Percentiles rank a stretch among this genome's conserved stretches.
Evolutionary conservation across 2,888 invertebrate species (phyloP).

Genomic region (Leptopterna dolabrata): DNA sequence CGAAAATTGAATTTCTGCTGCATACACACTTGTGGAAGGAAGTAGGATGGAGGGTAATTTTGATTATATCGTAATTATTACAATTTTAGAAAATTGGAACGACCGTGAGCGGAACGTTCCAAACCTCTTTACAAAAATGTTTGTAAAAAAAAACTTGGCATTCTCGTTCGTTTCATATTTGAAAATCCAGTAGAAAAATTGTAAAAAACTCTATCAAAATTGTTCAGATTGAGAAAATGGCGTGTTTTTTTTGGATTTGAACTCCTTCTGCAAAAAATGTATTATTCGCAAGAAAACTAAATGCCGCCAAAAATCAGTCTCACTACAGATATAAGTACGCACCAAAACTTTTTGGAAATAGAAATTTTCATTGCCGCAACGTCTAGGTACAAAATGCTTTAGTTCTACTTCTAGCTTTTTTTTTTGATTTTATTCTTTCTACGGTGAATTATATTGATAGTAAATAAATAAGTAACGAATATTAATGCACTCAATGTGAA

Average conservation of each 20-base stretch:
- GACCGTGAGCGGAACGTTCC: neutral
- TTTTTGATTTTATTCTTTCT: neutral
- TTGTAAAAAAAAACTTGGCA: neutral
- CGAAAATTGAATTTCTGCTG: neutral
- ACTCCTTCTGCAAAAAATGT: neutral
- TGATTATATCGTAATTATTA: neutral
- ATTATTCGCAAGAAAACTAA: neutral
- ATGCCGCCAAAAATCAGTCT: conserved; percentile 2
- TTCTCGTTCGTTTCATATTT: neutral
- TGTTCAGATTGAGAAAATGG: neutral
- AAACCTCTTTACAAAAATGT: neutral
- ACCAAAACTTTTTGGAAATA: neutral
- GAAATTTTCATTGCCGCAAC: neutral
- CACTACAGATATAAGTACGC: neutral
- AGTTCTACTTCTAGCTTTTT: conserved; percentile 5
- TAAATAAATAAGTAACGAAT: neutral
- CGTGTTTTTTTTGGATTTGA: neutral
- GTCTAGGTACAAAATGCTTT: neutral
- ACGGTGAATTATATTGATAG: neutral
- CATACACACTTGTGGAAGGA: neutral
- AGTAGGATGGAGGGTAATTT: neutral
- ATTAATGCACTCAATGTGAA: neutral
- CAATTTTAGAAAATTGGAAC: neutral
- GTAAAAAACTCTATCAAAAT: neutral
- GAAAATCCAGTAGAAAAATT: neutral